Evolutionary conservation across 2,113 vertebrate species (phyloP).

Genomic region (Electrona antarctica): DNA sequence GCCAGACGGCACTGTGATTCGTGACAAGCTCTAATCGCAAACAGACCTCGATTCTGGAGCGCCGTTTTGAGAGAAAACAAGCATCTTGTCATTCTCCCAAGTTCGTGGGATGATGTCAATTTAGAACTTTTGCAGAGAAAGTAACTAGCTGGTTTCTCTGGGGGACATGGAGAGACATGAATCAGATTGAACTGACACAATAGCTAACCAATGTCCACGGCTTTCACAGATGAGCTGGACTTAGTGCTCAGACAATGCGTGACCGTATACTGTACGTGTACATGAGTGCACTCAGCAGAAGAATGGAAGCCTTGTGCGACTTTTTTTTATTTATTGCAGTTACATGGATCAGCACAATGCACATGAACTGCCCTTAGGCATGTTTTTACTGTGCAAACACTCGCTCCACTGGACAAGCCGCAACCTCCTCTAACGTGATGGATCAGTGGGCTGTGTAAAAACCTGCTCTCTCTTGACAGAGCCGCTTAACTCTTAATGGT

Average conservation of each 20-base stretch:
- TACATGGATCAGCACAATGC: conserved; percentile 66
- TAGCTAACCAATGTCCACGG: conserved; percentile 12
- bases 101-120: conserved; percentile 38
- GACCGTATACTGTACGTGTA: conserved; percentile 9
- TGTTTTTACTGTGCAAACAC: conserved; percentile 65
- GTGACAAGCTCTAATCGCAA: conserved; percentile 53
- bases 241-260: neutral
- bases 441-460: conserved; percentile 57
- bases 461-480: conserved; percentile 60
- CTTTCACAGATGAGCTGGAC: neutral
- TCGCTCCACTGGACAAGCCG: conserved; percentile 65
- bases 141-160: neutral
- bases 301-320: conserved; percentile 37
- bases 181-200: neutral
- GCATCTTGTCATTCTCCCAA: conserved; percentile 41
- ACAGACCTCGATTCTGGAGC: conserved; percentile 47
- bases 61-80: conserved; percentile 36
- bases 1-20: conserved; percentile 48
- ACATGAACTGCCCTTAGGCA: conserved; percentile 59
- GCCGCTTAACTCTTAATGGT: conserved; percentile 68
- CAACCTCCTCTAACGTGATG: conserved; percentile 51
- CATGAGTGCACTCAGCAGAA: conserved; percentile 29
- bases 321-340: conserved; percentile 64
- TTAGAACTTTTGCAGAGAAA: conserved; percentile 9
- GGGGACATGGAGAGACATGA: neutral